phyloP scores from a whole-genome alignment of 2,888 invertebrate genomes.

The Keiferia lycopersicella region DNA sequence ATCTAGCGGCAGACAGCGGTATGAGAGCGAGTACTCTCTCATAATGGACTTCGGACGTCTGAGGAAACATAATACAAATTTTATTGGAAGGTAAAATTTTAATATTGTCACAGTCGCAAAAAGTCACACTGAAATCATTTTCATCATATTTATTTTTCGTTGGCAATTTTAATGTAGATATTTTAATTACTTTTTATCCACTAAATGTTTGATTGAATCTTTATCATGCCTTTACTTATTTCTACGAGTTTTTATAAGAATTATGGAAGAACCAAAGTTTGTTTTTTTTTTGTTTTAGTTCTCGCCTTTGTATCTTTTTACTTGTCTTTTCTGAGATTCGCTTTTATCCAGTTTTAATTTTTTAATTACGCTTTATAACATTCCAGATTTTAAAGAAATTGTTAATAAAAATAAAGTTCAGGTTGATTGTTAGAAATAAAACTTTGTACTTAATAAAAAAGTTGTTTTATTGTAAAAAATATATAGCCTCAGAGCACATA shows the following conservation, averaged over 20 bases:
- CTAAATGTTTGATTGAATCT: constrained; percentile 40
- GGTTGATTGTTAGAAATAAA: constrained; percentile 70
- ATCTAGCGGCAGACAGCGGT: no score
- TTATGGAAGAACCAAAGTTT: constrained; percentile 51
- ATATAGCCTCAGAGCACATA: not conserved
- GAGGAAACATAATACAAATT: no score
- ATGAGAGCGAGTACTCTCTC: no score
- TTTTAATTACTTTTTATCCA: constrained; percentile 34
- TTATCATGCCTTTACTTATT: constrained; percentile 38
- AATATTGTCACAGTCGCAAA: no score
- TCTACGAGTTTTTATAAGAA: constrained; percentile 43
- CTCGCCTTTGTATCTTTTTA: constrained; percentile 29
- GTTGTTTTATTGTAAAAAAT: constrained; percentile 37
- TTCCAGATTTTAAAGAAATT: constrained; percentile 49
- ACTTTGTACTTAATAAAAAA: constrained; percentile 46
- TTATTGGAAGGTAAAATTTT: no score
- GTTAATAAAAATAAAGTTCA: constrained; percentile 44
- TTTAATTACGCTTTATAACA: constrained; percentile 45
- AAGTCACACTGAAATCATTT: no score
- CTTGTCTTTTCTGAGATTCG: constrained; percentile 39
- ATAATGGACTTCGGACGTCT: no score
- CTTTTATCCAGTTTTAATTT: constrained; percentile 40
- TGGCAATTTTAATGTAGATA: not conserved
- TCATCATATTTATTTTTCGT: not conserved
- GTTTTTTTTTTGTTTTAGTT: constrained; percentile 30